These are phyloP conservation scores for Andrena praecox DNA, from an alignment of 2,888 invertebrate species.

Conservation along the genomic window DNA sequence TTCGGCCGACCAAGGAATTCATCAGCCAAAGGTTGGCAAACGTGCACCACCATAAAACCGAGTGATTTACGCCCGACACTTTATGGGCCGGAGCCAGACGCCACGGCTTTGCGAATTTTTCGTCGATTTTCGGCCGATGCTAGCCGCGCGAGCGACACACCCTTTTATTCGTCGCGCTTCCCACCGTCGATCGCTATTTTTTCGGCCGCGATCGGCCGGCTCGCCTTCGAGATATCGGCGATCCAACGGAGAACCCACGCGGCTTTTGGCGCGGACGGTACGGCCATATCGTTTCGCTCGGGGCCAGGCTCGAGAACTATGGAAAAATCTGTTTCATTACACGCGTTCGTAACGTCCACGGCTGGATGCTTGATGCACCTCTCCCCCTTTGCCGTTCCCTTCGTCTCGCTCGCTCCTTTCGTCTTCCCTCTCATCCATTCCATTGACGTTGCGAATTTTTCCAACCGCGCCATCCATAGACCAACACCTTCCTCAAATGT, in stretches of 20 bases:
- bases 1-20: slow-evolving; percentile 82
- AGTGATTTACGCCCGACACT: slow-evolving; percentile 84
- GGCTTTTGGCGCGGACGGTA: slow-evolving; percentile 46
- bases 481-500: neutral
- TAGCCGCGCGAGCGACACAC: slow-evolving; percentile 35
- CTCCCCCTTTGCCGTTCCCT: slow-evolving; percentile 15
- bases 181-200: slow-evolving; percentile 26
- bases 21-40: slow-evolving; percentile 85
- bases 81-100: slow-evolving; percentile 83
- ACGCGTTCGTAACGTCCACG: slow-evolving; percentile 49
- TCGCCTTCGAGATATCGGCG: neutral
- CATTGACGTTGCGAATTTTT: neutral
- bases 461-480: neutral
- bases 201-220: neutral
- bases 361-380: slow-evolving; percentile 34
- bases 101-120: slow-evolving; percentile 83
- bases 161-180: slow-evolving; percentile 28
- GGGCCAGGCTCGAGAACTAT: slow-evolving; percentile 63
- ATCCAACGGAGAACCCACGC: neutral
- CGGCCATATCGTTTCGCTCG: slow-evolving; percentile 64
- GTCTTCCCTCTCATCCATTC: neutral
- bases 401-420: neutral
- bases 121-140: slow-evolving; percentile 78
- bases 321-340: slow-evolving; percentile 77
- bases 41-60: slow-evolving; percentile 85